Base-by-base conservation (phyloP, 2,888 invertebrate genomes). In the Heliothis peltigera region DNA sequence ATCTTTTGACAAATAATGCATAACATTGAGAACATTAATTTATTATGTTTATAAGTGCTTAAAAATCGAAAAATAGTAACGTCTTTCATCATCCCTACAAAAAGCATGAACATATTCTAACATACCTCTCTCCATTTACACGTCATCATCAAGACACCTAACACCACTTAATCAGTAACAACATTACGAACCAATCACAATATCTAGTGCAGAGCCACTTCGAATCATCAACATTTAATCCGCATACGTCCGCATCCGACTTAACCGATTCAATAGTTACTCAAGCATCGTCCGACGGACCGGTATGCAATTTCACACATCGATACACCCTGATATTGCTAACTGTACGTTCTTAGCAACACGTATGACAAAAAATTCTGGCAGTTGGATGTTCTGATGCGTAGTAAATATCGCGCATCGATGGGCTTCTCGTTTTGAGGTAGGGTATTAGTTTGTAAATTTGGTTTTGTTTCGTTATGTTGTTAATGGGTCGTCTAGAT, bases 251-350 rank as follows among this genome's bases (percentile, higher is more conserved):
- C 61, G 59, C n/a, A n/a, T n/a, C 61, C 61, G 72, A 70, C 72
- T 80, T 73, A 68, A 76, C 77, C 79, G 75, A 79, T 81, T 78
- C 76, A 79, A 80, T 84, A 79, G 67, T 66, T 80, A 75, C 64
- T 81, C 76, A 83, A 79, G 78, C 75, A 64, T 70, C 79, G 74
- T 54, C 60, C 68, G 71, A 70, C 80, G 75, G 83, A 85, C 85
- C 83, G 86, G 82, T 73, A 85, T 85, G 88, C 89, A 91, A 91
- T 91, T 91, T 91, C 91, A 88, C 91, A 90, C 87, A 73, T 84
- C 88, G 83, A 84, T 86, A 85, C 81, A 65, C 85, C 44, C 81
- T 85, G 89, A 90, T 91, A 91, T 91, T 89, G 84, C 89, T 85
- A 83, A 87, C 82, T 74, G 75, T 82, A 81, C 73, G 66, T 71